Evolutionary conservation across 2,888 invertebrate species (phyloP).

Genomic region (Drosophila borealis): DNA sequence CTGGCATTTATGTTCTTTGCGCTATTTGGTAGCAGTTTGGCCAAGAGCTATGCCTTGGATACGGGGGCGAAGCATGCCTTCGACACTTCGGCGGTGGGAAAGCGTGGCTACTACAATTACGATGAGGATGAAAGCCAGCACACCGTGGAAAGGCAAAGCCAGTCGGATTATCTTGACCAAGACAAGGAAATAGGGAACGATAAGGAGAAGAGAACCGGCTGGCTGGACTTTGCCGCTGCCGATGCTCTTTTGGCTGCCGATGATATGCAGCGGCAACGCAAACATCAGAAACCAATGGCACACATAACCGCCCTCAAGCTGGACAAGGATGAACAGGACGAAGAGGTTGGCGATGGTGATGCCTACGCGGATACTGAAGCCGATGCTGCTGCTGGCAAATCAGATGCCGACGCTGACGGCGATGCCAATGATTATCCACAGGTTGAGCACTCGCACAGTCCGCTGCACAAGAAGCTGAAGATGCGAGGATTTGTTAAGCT

Average conservation of each 20-base stretch:
- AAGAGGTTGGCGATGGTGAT: neutral
- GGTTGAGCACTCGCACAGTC: neutral
- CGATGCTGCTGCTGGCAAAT: neutral
- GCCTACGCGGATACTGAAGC: neutral
- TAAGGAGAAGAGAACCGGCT: neutral
- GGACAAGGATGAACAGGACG: neutral
- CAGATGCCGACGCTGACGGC: neutral
- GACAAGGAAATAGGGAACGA: neutral
- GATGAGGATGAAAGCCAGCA: neutral
- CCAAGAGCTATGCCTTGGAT: neutral
- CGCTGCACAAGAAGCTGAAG: neutral
- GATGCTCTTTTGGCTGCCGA: neutral
- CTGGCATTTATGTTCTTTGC: neutral
- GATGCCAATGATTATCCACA: neutral
- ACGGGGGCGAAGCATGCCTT: neutral
- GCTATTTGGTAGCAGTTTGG: neutral
- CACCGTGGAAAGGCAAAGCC: neutral
- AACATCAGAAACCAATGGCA: neutral
- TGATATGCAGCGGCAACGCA: neutral
- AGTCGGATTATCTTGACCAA: neutral
- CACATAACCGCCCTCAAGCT: neutral
- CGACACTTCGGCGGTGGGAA: neutral
- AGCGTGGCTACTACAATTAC: slow-evolving; percentile 8
- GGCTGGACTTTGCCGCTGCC: neutral
- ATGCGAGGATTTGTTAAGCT: neutral